phyloP scores from a whole-genome alignment of 2,888 invertebrate genomes.

The Megastigmus dorsalis region DNA sequence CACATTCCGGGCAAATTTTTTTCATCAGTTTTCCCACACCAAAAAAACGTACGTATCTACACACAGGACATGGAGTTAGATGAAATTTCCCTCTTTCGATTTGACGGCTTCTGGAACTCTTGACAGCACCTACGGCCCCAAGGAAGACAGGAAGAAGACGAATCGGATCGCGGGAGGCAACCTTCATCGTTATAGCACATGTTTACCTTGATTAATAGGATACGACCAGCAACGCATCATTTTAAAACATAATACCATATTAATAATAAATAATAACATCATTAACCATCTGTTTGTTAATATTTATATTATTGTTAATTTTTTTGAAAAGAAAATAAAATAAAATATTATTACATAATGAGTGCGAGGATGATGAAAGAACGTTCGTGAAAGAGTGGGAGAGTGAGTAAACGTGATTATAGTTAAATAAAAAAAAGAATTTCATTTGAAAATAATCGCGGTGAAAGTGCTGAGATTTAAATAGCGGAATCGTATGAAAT shows the following conservation, averaged over 20 bases:
- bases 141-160: slow-evolving; percentile 18
- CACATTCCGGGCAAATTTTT: neutral
- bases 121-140: neutral
- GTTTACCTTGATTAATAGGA: slow-evolving; percentile 6
- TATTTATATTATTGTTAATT: slow-evolving; percentile 44
- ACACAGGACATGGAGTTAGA: slow-evolving; percentile 15
- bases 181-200: slow-evolving; percentile 12
- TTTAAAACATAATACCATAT: slow-evolving; percentile 23
- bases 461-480: slow-evolving; percentile 13
- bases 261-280: slow-evolving; percentile 17
- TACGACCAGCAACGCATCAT: slow-evolving; percentile 21
- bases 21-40: slow-evolving; percentile 12
- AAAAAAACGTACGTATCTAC: slow-evolving; percentile 35
- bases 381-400: slow-evolving; percentile 38
- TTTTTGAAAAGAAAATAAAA: slow-evolving; percentile 34
- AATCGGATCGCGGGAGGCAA: slow-evolving; percentile 15
- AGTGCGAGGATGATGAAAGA: slow-evolving; percentile 44
- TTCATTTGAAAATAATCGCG: slow-evolving; percentile 18
- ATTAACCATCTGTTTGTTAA: slow-evolving; percentile 44
- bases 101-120: neutral
- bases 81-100: slow-evolving; percentile 22
- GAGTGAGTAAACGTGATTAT: slow-evolving; percentile 42
- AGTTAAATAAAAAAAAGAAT: slow-evolving; percentile 25
- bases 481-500: slow-evolving; percentile 21
- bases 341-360: slow-evolving; percentile 19